phyloP scores from a whole-genome alignment of 2,888 invertebrate species.

The Xylota segnis region DNA sequence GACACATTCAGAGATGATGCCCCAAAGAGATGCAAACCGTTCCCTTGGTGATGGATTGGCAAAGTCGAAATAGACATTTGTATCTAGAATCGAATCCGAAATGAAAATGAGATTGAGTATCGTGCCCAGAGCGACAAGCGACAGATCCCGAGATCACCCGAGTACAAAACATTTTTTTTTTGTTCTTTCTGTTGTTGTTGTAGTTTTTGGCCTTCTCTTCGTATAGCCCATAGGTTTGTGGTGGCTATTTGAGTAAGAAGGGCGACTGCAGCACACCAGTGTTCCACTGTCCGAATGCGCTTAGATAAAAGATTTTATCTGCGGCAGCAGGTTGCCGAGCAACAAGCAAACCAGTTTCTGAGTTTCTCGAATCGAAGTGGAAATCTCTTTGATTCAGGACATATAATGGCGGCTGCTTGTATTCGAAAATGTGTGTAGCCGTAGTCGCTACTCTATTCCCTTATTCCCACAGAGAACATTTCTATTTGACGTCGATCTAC shows the following conservation, averaged over 20 bases:
- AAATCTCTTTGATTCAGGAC: slow-evolving; percentile 48
- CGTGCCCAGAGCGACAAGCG: slow-evolving; percentile 67
- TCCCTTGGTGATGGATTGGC: slow-evolving; percentile 76
- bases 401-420: slow-evolving; percentile 60
- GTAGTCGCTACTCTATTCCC: slow-evolving; percentile 39
- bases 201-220: slow-evolving; percentile 36
- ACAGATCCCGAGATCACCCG: slow-evolving; percentile 55
- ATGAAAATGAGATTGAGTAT: slow-evolving; percentile 76
- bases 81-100: slow-evolving; percentile 75
- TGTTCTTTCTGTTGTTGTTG: slow-evolving; percentile 1
- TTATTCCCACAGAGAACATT: slow-evolving; percentile 70
- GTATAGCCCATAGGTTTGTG: slow-evolving; percentile 40
- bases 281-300: slow-evolving; percentile 45
- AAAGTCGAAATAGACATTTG: slow-evolving; percentile 78
- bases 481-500: slow-evolving; percentile 71
- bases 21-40: slow-evolving; percentile 75
- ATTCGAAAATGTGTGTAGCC: slow-evolving; percentile 32
- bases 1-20: slow-evolving; percentile 73
- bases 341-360: slow-evolving; percentile 65
- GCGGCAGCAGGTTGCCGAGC: slow-evolving; percentile 66
- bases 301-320: slow-evolving; percentile 72
- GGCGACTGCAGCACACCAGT: slow-evolving; percentile 32
- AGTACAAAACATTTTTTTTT: slow-evolving; percentile 26
- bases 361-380: slow-evolving; percentile 54
- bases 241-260: slow-evolving; percentile 36